Percentiles rank a stretch among this genome's conserved stretches.
Conservation (phyloP, 2,113 vertebrate species). For the Sebastes fasciatus region DNA sequence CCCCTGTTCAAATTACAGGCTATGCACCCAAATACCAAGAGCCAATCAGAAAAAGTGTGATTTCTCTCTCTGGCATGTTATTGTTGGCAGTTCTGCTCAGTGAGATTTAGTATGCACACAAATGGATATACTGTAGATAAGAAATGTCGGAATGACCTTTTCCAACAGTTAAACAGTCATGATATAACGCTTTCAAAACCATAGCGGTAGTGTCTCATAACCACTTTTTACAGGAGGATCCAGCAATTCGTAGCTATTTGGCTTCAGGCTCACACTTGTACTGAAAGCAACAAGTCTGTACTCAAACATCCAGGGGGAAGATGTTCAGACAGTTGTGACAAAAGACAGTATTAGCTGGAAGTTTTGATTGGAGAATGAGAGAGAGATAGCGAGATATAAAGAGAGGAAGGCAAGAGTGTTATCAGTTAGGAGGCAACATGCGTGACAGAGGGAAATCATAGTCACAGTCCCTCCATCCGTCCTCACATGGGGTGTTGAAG, state of each 20-base stretch:
- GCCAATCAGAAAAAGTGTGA: conserved; percentile 32
- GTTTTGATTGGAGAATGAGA: conserved; percentile 43
- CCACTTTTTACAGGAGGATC: not conserved
- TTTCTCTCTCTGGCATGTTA: conserved; percentile 51
- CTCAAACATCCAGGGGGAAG: conserved; percentile 19
- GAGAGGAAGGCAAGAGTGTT: conserved; percentile 38
- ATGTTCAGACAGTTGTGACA: conserved; percentile 29
- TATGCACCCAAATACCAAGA: conserved; percentile 12
- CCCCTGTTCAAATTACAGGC: conserved; percentile 41
- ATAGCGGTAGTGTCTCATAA: not conserved
- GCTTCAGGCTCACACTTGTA: conserved; percentile 13
- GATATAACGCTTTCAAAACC: conserved; percentile 33
- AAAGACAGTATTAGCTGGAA: conserved; percentile 44
- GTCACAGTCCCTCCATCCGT: conserved; percentile 61
- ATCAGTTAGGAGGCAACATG: conserved; percentile 62
- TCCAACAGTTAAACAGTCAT: conserved; percentile 33
- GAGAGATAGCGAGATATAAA: conserved; percentile 36
- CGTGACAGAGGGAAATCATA: conserved; percentile 64
- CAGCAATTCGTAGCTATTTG: not conserved
- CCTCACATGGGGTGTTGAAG: conserved; percentile 48
- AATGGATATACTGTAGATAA: conserved; percentile 43
- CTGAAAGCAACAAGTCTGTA: conserved; percentile 15
- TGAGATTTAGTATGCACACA: conserved; percentile 37
- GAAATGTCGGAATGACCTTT: conserved; percentile 51
- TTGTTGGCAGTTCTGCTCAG: conserved; percentile 55